phyloP scores from a whole-genome alignment of 2,888 invertebrate genomes.

The Beris chalybata region DNA sequence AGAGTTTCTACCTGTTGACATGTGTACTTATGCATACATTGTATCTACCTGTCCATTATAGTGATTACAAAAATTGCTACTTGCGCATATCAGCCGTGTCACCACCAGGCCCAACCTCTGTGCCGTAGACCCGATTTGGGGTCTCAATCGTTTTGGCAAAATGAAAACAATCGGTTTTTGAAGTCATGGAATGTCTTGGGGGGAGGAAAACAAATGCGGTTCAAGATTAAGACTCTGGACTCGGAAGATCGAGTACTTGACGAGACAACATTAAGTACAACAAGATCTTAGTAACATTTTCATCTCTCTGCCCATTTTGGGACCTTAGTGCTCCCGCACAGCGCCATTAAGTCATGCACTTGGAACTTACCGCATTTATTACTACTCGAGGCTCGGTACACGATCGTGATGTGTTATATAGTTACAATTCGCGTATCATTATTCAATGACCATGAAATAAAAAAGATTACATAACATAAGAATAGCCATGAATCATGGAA shows the following conservation, averaged over 20 bases:
- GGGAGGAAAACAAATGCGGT: too few relatives aligned
- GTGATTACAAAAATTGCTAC: conserved; percentile 31
- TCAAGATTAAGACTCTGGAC: too few relatives aligned
- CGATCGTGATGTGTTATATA: conserved; percentile 3
- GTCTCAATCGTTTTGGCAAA: not conserved
- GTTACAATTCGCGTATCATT: conserved; percentile 28
- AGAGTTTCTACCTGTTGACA: conserved; percentile 21
- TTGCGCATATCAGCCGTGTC: conserved; percentile 27
- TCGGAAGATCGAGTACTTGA: too few relatives aligned
- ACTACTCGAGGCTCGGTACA: not conserved
- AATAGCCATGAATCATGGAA: conserved; percentile 25
- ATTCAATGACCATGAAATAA: conserved; percentile 30
- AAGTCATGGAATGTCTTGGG: not conserved
- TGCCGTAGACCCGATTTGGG: conserved; percentile 4
- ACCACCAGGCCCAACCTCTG: conserved; percentile 24
- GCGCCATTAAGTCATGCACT: conserved; percentile 11
- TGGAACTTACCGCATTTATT: not conserved
- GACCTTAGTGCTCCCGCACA: not conserved
- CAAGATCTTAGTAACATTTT: too few relatives aligned
- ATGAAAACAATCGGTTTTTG: not conserved
- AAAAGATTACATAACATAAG: conserved; percentile 25
- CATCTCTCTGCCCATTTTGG: not conserved
- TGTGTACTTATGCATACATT: conserved; percentile 10
- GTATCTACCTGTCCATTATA: conserved; percentile 30
- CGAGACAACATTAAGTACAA: too few relatives aligned